Conservation (phyloP, 2,113 vertebrate species). For the Thomomys bottae region DNA sequence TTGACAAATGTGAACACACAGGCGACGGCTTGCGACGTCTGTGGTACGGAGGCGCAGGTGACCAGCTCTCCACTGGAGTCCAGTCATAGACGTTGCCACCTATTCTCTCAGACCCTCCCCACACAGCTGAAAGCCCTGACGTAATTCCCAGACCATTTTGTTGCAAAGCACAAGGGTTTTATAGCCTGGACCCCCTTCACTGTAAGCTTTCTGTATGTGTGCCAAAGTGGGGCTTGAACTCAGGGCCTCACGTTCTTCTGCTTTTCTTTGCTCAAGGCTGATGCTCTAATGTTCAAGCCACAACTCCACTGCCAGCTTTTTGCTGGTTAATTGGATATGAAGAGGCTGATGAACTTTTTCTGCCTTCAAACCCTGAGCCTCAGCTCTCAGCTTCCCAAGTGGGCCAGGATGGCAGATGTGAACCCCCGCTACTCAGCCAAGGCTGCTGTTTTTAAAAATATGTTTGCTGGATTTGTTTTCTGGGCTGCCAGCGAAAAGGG, state of each 20-base stretch:
- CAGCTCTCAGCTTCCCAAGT: no score
- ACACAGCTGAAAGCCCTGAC: not conserved
- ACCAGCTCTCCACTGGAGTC: accelerated
- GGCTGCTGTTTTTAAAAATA: not conserved
- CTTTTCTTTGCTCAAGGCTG: no score
- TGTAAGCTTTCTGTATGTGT: no score
- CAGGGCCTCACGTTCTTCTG: no score
- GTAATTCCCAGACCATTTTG: no score
- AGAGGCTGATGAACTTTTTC: no score
- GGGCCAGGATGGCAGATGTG: no score
- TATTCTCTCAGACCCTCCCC: accelerated
- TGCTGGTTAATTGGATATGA: no score
- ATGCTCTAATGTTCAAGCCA: no score
- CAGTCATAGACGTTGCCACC: accelerated
- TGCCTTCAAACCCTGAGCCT: no score
- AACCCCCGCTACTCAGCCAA: not conserved
- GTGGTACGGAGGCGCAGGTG: not conserved
- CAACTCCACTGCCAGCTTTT: no score
- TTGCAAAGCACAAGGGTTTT: not conserved
- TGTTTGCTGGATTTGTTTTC: not conserved
- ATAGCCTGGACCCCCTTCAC: not conserved
- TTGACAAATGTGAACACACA: not conserved
- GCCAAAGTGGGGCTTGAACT: no score
- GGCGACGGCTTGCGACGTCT: not conserved
- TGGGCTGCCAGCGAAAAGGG: not conserved